Evolutionary conservation across 2,888 invertebrate genomes (phyloP).

Genomic region (Stramonita haemastoma): DNA sequence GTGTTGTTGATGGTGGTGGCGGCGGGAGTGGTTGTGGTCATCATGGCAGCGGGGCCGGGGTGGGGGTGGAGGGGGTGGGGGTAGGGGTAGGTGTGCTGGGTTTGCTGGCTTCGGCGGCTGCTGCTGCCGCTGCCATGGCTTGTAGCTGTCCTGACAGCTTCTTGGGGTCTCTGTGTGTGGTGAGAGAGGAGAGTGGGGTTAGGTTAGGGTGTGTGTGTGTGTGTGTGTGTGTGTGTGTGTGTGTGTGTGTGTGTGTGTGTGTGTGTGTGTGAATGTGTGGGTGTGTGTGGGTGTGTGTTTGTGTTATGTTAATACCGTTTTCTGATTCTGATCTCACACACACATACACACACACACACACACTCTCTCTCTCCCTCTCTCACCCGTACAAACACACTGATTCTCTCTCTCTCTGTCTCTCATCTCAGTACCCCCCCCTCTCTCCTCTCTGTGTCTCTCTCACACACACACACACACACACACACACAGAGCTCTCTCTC

Average conservation of each 20-base stretch:
- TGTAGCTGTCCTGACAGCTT: constrained; percentile 66
- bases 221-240: too few relatives aligned
- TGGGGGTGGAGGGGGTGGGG: constrained; percentile 14
- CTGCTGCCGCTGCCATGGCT: constrained; percentile 50
- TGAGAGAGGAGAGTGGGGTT: too few relatives aligned
- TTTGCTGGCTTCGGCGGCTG: constrained; percentile 35
- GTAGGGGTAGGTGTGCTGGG: neutral
- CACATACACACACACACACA: neutral
- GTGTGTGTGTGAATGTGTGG: too few relatives aligned
- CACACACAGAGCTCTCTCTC: neutral
- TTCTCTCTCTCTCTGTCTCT: neutral
- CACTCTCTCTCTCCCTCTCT: neutral
- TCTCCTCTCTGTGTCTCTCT: neutral
- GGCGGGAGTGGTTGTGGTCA: constrained; percentile 28
- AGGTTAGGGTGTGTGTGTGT: too few relatives aligned
- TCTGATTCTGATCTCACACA: too few relatives aligned
- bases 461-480: too few relatives aligned
- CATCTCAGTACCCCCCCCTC: too few relatives aligned
- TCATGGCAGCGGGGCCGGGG: constrained; percentile 6
- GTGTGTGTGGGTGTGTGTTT: too few relatives aligned
- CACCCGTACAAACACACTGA: neutral
- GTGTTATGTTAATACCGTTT: too few relatives aligned
- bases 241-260: too few relatives aligned
- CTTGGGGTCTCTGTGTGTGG: constrained; percentile 59
- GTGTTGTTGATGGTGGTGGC: constrained; percentile 35